Evolutionary conservation across 2,113 vertebrate genomes (phyloP).

Genomic region (Lagopus leucura): DNA sequence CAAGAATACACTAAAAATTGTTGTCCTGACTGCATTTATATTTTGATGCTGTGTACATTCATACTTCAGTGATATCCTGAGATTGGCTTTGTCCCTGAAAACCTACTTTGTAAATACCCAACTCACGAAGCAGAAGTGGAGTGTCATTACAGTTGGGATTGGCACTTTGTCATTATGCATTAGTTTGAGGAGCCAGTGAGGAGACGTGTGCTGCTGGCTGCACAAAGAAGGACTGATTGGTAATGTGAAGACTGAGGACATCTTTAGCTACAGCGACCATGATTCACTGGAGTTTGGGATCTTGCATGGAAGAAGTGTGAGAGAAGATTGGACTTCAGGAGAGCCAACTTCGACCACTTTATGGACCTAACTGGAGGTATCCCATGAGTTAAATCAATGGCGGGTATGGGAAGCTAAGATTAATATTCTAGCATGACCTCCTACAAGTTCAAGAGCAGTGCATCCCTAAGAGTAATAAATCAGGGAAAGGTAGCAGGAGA

Average conservation of each 20-base stretch:
- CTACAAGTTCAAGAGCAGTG: too few relatives aligned
- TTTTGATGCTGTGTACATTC: conserved; percentile 54
- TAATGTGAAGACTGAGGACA: too few relatives aligned
- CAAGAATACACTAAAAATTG: conserved; percentile 23
- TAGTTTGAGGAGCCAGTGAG: neutral
- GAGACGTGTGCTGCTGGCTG: neutral
- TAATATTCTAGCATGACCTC: too few relatives aligned
- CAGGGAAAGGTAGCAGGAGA: too few relatives aligned
- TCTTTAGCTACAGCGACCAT: too few relatives aligned
- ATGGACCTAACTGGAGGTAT: neutral
- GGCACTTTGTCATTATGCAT: neutral
- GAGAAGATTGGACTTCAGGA: neutral
- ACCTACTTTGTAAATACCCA: neutral
- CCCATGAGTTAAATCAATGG: too few relatives aligned
- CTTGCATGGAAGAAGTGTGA: neutral
- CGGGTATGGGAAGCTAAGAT: too few relatives aligned
- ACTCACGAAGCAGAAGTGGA: conserved; percentile 51
- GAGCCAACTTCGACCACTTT: neutral
- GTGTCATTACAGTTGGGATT: conserved; percentile 59
- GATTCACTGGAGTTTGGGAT: too few relatives aligned
- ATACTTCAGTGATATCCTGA: conserved; percentile 7
- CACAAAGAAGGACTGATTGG: neutral
- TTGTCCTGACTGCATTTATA: conserved; percentile 36
- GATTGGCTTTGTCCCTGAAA: neutral
- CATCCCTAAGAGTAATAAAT: too few relatives aligned